Evolutionary conservation across 2,888 invertebrate genomes (phyloP).

Genomic region (Urechis unicinctus): DNA sequence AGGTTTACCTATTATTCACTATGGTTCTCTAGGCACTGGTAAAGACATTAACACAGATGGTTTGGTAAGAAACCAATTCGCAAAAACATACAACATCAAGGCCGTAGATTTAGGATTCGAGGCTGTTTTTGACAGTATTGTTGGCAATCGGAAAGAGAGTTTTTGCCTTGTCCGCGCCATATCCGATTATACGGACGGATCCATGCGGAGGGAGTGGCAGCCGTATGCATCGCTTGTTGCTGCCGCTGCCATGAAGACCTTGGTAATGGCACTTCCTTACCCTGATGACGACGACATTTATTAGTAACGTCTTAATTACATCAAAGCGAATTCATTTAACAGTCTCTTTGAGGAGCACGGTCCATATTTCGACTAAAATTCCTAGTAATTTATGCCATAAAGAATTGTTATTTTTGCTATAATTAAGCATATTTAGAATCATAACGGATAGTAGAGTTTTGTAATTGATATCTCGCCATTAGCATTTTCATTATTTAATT

Average conservation of each 20-base stretch:
- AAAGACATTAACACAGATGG: conserved; percentile 73
- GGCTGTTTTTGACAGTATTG: conserved; percentile 77
- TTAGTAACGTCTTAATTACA: no score
- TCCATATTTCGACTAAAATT: no score
- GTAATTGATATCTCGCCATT: no score
- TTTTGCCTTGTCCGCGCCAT: conserved; percentile 67
- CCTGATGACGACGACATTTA: conserved; percentile 1
- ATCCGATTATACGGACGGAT: conserved; percentile 87
- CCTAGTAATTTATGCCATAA: no score
- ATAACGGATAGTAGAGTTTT: no score
- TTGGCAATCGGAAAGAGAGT: conserved; percentile 46
- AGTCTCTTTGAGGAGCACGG: no score
- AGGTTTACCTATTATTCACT: conserved; percentile 59
- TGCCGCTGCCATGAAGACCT: conserved; percentile 84
- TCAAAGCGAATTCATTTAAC: no score
- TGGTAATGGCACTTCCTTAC: conserved; percentile 55
- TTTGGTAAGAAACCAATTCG: conserved; percentile 68
- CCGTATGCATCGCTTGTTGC: conserved; percentile 87
- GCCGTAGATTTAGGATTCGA: conserved; percentile 95
- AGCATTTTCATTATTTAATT: no score
- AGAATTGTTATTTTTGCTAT: no score
- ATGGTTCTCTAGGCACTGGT: conserved; percentile 76
- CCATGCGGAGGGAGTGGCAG: conserved; percentile 83
- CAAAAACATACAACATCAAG: conserved; percentile 71
- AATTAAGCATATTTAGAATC: no score